Conservation (phyloP, 2,888 invertebrate species). For the Ectropis crepuscularia region DNA sequence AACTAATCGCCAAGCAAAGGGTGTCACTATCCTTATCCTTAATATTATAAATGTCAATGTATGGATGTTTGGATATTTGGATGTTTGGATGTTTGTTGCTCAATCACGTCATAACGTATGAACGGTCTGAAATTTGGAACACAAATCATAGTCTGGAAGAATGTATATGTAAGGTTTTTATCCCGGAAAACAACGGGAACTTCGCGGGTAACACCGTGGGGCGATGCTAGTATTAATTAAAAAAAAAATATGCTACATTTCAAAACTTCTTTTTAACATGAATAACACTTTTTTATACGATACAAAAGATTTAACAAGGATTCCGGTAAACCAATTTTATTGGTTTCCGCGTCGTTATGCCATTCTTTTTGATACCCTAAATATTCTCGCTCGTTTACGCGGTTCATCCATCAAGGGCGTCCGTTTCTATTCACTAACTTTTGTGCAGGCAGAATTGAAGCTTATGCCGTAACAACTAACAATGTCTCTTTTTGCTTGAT, state of each 20-base stretch:
- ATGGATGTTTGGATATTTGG: too few relatives aligned
- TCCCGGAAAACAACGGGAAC: too few relatives aligned
- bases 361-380: constrained; percentile 23
- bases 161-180: too few relatives aligned
- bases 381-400: constrained; percentile 26
- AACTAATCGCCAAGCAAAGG: too few relatives aligned
- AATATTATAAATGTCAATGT: too few relatives aligned
- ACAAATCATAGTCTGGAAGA: too few relatives aligned
- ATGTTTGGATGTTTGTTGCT: too few relatives aligned
- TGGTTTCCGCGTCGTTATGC: constrained; percentile 31
- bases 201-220: too few relatives aligned
- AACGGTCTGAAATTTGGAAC: too few relatives aligned
- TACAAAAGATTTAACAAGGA: constrained; percentile 1
- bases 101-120: too few relatives aligned
- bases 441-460: constrained; percentile 16
- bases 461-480: background rate
- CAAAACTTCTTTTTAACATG: background rate
- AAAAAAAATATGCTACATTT: background rate
- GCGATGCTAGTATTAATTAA: background rate
- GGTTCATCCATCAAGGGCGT: constrained; percentile 27
- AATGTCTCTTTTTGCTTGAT: background rate
- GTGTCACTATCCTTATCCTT: too few relatives aligned
- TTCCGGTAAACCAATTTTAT: constrained; percentile 22
- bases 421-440: constrained; percentile 8
- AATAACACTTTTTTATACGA: background rate